A percentile compares a stretch with the other conserved stretches of the same genome.
These are phyloP conservation scores for Caenorhabditis sp. DNA, from an alignment of 2,888 invertebrate genomes.

Conservation along the genomic window DNA sequence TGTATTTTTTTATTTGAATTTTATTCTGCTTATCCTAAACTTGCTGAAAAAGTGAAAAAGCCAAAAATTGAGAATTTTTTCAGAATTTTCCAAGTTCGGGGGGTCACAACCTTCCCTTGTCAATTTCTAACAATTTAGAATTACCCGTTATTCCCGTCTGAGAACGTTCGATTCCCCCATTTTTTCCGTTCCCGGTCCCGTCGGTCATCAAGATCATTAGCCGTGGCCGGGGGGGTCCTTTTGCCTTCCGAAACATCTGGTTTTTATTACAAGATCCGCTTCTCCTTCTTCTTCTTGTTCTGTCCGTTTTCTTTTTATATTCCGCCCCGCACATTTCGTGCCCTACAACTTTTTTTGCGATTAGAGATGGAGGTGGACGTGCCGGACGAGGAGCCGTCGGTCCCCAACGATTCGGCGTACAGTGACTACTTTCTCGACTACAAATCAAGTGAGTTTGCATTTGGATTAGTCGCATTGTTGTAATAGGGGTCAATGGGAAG, in stretches of 20 bases:
- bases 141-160: too few species aligned
- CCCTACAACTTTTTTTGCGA: neutral
- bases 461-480: slow-evolving; percentile 10
- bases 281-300: slow-evolving; percentile 7
- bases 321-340: slow-evolving; percentile 8
- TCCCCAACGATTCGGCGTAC: slow-evolving; percentile 54
- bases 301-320: slow-evolving; percentile 19
- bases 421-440: slow-evolving; percentile 73
- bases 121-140: too few species aligned
- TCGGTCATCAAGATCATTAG: too few species aligned
- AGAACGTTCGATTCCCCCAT: too few species aligned
- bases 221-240: too few species aligned
- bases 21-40: too few species aligned
- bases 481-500: neutral
- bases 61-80: too few species aligned
- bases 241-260: slow-evolving; percentile 39
- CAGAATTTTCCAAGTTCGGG: too few species aligned
- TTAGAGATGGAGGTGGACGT: slow-evolving; percentile 18
- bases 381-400: slow-evolving; percentile 30
- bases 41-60: too few species aligned
- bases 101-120: too few species aligned
- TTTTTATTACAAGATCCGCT: slow-evolving; percentile 52
- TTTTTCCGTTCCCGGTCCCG: too few species aligned
- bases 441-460: slow-evolving; percentile 65
- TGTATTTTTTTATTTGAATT: too few species aligned